Base-by-base conservation (phyloP, 2,888 invertebrate genomes). In the Eutolmus rufibarbis region DNA sequence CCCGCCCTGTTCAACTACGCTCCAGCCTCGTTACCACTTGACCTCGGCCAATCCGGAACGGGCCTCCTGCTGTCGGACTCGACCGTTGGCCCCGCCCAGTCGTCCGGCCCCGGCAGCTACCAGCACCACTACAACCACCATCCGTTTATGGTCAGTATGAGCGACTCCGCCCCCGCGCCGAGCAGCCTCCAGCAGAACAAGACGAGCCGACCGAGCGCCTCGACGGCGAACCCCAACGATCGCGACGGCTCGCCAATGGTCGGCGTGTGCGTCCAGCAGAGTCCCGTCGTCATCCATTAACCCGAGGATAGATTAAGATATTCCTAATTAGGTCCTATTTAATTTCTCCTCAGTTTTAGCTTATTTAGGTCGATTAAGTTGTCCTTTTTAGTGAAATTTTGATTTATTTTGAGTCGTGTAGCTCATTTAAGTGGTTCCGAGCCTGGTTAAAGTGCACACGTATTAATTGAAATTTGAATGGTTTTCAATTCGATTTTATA, bases 261-360 rank as follows among this genome's bases (percentile, higher is more conserved):
- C 91, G 97, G 96, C 89, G 97, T 97, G 90, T 97, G 97, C 93
- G 96, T 97, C 92, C 97, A 97, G 93, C 97, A 97, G 94, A 97
- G 97, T 94, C 97, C 98, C 91, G 97, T 98, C 91, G 97, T 97
- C 93, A 98, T 97, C 93, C 98, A 98, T 91, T 92, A 92, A 79
- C 57, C 28, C 51, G 31, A n/a, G 51, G 57, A 84, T 77, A 77
- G 84, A 56, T 43, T 40, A 74, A 85, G 74, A 31, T 23, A 46
- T 28, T 19, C 74, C 46, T 31, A 85, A 28, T 28, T 85, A 85
- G 85, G 31, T 85, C 74, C 74, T 74, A 74, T 85, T 74, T 85
- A 34, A 46, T 84, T 66, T 66, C 23, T 46, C 56, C 66, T 84
- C 66, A 37, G 8, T 84, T 66, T 85, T 74, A 74, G 74, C 28